Conservation (phyloP, 2,113 vertebrate species). For the Aegypius monachus region DNA sequence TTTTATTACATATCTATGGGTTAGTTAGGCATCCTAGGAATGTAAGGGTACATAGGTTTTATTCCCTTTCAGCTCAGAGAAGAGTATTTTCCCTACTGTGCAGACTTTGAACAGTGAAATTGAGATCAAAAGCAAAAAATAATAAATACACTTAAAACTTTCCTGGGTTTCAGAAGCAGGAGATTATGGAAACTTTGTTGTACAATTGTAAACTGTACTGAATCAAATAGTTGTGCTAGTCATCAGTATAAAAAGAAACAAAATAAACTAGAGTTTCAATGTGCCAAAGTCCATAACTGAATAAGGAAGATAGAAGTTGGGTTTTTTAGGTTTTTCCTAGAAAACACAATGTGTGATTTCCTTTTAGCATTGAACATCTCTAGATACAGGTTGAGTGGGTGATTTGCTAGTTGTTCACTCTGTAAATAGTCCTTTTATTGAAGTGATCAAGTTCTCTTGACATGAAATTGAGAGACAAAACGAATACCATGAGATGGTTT, state of each 20-base stretch:
- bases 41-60: background rate
- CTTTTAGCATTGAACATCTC: background rate
- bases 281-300: background rate
- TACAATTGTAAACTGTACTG: background rate
- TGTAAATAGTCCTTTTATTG: slow-evolving; percentile 8
- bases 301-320: background rate
- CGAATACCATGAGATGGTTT: background rate
- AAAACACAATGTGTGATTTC: background rate
- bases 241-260: background rate
- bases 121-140: background rate
- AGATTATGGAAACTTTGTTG: background rate
- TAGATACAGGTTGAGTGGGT: slow-evolving; percentile 8
- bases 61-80: background rate
- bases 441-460: slow-evolving; percentile 20
- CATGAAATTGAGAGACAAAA: background rate
- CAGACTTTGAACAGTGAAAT: background rate
- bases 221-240: background rate
- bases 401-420: background rate
- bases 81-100: background rate
- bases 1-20: background rate
- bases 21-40: background rate
- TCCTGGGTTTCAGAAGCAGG: background rate
- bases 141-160: background rate
- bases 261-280: background rate
- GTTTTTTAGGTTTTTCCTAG: background rate